Evolutionary conservation across 1,140 invertebrate species (phyloP).

Genomic region (Trinorchestia longiramus): DNA sequence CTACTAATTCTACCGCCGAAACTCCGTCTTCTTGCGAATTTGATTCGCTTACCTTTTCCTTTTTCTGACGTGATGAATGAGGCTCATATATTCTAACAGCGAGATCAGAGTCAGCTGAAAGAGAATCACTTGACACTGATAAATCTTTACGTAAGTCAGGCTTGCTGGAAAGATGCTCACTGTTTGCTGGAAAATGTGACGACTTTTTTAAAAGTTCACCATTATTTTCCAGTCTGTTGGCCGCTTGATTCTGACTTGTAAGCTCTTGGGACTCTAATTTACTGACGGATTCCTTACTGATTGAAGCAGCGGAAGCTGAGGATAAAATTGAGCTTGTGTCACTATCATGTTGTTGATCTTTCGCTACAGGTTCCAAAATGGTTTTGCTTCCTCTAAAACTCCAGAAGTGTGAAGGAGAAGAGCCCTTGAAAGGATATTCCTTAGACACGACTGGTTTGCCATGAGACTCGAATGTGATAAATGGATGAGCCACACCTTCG

Average conservation of each 20-base stretch:
- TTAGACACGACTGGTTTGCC: not conserved
- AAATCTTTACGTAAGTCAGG: not conserved
- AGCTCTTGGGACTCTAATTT: not conserved
- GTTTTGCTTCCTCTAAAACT: not conserved
- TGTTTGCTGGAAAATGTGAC: not conserved
- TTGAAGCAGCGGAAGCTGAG: not conserved
- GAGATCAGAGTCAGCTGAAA: not conserved
- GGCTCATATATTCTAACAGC: slow-evolving; percentile 7
- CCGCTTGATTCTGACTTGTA: not conserved
- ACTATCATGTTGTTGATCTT: not conserved
- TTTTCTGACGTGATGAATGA: not conserved
- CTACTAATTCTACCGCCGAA: not conserved
- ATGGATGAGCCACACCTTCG: not conserved
- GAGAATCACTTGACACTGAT: not conserved
- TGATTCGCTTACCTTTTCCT: not conserved
- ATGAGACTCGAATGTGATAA: not conserved
- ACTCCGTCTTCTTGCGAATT: not conserved
- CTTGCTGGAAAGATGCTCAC: not conserved
- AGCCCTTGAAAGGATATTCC: slow-evolving; percentile 19
- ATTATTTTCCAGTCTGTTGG: not conserved
- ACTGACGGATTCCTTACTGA: not conserved
- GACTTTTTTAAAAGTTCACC: not conserved
- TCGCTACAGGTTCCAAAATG: not conserved
- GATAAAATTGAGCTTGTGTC: not conserved
- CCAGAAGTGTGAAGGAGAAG: not conserved